Conservation (phyloP, 2,888 invertebrate species). For the Crossocerus cetratus region DNA sequence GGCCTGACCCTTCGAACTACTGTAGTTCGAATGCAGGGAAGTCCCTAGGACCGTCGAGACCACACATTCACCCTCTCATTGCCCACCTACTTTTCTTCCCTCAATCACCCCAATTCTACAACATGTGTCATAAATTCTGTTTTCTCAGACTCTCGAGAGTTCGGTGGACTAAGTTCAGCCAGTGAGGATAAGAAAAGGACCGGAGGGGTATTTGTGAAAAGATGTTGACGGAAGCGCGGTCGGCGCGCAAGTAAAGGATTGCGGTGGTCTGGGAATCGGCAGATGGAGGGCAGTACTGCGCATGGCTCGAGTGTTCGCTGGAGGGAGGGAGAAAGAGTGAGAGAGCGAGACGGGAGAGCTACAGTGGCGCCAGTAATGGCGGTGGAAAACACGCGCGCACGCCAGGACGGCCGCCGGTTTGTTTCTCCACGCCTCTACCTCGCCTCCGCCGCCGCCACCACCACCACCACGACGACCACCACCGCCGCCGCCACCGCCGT, state of each 20-base stretch:
- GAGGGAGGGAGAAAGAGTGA: too few species aligned
- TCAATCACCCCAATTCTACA: too few species aligned
- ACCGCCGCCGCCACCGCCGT: slow-evolving; percentile 55
- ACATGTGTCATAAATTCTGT: too few species aligned
- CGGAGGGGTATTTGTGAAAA: neutral
- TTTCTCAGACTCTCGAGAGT: too few species aligned
- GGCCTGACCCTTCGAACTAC: too few species aligned
- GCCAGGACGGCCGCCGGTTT: slow-evolving; percentile 64
- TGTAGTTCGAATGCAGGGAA: too few species aligned
- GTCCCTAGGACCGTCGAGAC: too few species aligned
- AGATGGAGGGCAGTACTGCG: slow-evolving; percentile 32
- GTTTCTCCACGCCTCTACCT: slow-evolving; percentile 64
- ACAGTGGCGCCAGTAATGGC: slow-evolving; percentile 65
- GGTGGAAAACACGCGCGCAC: slow-evolving; percentile 63
- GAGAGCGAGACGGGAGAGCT: slow-evolving; percentile 20
- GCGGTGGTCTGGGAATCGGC: slow-evolving; percentile 40
- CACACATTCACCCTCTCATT: too few species aligned
- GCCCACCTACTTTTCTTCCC: neutral
- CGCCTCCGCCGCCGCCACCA: slow-evolving; percentile 65
- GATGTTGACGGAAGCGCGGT: slow-evolving; percentile 47
- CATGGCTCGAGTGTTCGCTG: slow-evolving; percentile 50
- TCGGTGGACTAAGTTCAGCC: too few species aligned
- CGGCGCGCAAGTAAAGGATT: slow-evolving; percentile 49
- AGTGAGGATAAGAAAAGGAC: neutral
- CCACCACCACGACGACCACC: slow-evolving; percentile 48